Evolutionary conservation across 2,113 vertebrate species (phyloP).

Genomic region (Scatophagus argus): DNA sequence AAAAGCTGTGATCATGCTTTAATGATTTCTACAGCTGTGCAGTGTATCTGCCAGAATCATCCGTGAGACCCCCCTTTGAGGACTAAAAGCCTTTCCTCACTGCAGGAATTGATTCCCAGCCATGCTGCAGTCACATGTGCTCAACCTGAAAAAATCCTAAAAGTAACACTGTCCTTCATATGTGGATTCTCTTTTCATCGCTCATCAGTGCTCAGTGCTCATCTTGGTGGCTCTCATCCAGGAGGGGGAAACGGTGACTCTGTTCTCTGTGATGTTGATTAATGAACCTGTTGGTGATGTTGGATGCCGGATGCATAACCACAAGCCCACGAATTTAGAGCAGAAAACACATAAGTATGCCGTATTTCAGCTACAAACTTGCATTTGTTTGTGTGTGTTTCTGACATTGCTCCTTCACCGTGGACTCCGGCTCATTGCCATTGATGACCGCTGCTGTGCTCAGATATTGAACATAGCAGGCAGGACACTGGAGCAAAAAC

Average conservation of each 20-base stretch:
- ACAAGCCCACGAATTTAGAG: slow-evolving; percentile 25
- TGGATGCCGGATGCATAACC: slow-evolving; percentile 36
- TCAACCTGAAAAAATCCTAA: slow-evolving; percentile 60
- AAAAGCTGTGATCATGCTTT: slow-evolving; percentile 50
- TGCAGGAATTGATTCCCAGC: slow-evolving; percentile 67
- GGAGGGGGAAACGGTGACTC: slow-evolving; percentile 16
- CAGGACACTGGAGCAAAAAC: slow-evolving; percentile 24
- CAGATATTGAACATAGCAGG: slow-evolving; percentile 23
- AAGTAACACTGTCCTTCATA: slow-evolving; percentile 45
- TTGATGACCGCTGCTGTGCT: slow-evolving; percentile 27
- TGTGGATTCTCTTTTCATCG: slow-evolving; percentile 33
- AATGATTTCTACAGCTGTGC: slow-evolving; percentile 78
- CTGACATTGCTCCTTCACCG: slow-evolving; percentile 39
- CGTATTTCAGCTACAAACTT: slow-evolving; percentile 19
- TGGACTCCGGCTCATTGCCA: slow-evolving; percentile 40
- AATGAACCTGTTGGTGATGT: slow-evolving; percentile 52
- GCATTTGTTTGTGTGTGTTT: slow-evolving; percentile 32
- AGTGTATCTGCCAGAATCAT: slow-evolving; percentile 72
- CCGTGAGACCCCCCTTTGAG: slow-evolving; percentile 66
- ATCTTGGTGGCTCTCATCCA: slow-evolving; percentile 15
- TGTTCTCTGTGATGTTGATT: slow-evolving; percentile 50
- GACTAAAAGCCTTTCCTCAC: slow-evolving; percentile 70
- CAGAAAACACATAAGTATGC: slow-evolving; percentile 10
- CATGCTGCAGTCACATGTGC: slow-evolving; percentile 58
- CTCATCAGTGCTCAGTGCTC: no score